Evolutionary conservation across 1,140 invertebrate genomes (phyloP).

Genomic region (Solenopsis invicta): DNA sequence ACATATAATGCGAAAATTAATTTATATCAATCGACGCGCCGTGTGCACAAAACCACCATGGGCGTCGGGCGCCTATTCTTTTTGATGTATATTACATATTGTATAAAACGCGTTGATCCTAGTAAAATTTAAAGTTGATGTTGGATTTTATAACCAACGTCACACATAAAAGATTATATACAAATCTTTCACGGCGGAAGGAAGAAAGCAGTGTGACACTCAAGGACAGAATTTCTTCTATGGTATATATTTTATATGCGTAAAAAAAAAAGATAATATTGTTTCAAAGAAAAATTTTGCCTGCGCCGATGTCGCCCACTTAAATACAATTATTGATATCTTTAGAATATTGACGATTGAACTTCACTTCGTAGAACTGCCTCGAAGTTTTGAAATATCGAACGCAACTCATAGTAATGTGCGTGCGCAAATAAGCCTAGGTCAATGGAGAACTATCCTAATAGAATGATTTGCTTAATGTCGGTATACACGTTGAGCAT

Average conservation of each 20-base stretch:
- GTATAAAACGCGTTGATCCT: background rate
- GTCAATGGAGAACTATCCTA: conserved; percentile 51
- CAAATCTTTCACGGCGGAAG: background rate
- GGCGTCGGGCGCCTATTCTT: conserved; percentile 25
- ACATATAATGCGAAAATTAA: conserved; percentile 50
- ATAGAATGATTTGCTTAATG: conserved; percentile 64
- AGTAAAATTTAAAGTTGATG: background rate
- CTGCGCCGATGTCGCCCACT: conserved; percentile 11
- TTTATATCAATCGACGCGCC: conserved; percentile 50
- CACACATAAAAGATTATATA: background rate
- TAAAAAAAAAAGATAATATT: background rate
- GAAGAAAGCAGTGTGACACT: background rate
- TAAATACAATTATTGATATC: conserved; percentile 34
- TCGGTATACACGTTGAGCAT: background rate
- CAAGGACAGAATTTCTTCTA: background rate
- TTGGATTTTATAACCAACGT: background rate
- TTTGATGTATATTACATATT: background rate
- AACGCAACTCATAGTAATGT: conserved; percentile 23
- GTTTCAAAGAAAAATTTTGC: background rate
- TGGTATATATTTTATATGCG: background rate
- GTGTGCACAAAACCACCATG: conserved; percentile 21
- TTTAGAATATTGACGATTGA: conserved; percentile 22
- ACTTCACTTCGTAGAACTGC: background rate
- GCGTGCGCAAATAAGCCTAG: conserved; percentile 51
- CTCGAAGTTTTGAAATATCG: conserved; percentile 15